Evolutionary conservation across 2,797 vertebrate genomes (phyloP).

Genomic region (Philypnodon macrostomus): DNA sequence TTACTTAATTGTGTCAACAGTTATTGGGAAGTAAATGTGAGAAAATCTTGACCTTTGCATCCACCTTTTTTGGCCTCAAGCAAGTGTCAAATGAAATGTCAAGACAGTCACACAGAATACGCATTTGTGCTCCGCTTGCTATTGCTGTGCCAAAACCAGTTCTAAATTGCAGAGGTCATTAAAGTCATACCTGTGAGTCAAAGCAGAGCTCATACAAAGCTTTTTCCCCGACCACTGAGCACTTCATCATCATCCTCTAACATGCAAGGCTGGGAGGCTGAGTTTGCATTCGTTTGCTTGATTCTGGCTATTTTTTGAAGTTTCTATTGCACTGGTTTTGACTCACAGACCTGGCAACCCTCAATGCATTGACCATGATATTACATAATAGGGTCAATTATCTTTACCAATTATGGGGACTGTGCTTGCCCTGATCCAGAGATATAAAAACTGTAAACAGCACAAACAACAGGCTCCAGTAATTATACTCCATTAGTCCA

Average conservation of each 20-base stretch:
- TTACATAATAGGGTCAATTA: slow-evolving; percentile 55
- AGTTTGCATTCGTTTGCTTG: too few species aligned
- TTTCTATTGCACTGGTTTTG: too few species aligned
- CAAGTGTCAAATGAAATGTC: slow-evolving; percentile 38
- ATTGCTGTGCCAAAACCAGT: slow-evolving; percentile 45
- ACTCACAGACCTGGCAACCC: too few species aligned
- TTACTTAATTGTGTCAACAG: too few species aligned
- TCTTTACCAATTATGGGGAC: slow-evolving; percentile 54
- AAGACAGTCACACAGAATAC: slow-evolving; percentile 53
- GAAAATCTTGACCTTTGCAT: slow-evolving; percentile 19
- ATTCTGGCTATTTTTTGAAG: too few species aligned
- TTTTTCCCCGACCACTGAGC: too few species aligned
- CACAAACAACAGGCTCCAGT: slow-evolving; percentile 61
- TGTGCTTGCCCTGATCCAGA: slow-evolving; percentile 52
- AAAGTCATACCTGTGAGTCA: too few species aligned
- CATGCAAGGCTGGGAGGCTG: too few species aligned
- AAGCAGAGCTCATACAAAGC: too few species aligned
- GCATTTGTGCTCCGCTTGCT: slow-evolving; percentile 10
- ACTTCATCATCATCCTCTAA: too few species aligned
- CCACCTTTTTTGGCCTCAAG: slow-evolving; percentile 2
- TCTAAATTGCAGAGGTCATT: too few species aligned
- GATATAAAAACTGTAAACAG: slow-evolving; percentile 50
- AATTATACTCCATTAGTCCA: slow-evolving; percentile 63
- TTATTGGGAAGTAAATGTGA: slow-evolving; percentile 26
- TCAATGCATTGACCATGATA: slow-evolving; percentile 30